Percentiles rank a stretch among this genome's conserved stretches.
Evolutionary conservation across 2,888 invertebrate genomes (phyloP).

Genomic region (Creontiades dilutus): DNA sequence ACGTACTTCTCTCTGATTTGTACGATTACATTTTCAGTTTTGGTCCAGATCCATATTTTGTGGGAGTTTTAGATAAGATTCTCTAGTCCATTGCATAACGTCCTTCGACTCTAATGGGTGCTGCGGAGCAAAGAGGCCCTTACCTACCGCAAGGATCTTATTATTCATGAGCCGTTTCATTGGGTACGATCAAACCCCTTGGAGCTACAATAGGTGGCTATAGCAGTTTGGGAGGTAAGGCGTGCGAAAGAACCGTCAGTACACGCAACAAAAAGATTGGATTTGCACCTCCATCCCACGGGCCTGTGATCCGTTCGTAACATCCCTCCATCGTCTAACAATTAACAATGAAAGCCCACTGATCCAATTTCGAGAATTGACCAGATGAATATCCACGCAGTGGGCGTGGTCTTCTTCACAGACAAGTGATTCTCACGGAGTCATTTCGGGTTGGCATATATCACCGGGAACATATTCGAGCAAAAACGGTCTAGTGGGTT

Average conservation of each 20-base stretch:
- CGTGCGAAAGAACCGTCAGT: neutral
- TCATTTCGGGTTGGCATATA: neutral
- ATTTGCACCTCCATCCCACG: neutral
- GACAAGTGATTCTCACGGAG: neutral
- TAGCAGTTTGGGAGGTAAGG: neutral
- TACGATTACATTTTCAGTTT: too few relatives aligned
- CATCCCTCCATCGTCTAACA: neutral
- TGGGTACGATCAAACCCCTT: too few relatives aligned
- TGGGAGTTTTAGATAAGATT: too few relatives aligned
- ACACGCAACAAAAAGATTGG: neutral
- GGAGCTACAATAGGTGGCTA: too few relatives aligned
- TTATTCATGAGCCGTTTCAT: too few relatives aligned
- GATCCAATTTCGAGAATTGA: neutral
- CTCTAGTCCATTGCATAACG: too few relatives aligned
- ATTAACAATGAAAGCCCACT: conserved; percentile 8
- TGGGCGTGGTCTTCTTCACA: neutral
- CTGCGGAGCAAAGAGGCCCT: too few relatives aligned
- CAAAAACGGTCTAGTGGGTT: neutral
- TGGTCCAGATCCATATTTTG: too few relatives aligned
- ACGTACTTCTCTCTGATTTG: too few relatives aligned
- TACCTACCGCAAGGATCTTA: too few relatives aligned
- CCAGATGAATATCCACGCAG: neutral
- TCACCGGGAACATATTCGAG: neutral
- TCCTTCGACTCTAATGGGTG: too few relatives aligned
- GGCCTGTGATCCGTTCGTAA: neutral